Evolutionary conservation across 2,797 vertebrate genomes (phyloP), one percentile per base, ranked within the genome.

Genomic region (Alca torda): DNA sequence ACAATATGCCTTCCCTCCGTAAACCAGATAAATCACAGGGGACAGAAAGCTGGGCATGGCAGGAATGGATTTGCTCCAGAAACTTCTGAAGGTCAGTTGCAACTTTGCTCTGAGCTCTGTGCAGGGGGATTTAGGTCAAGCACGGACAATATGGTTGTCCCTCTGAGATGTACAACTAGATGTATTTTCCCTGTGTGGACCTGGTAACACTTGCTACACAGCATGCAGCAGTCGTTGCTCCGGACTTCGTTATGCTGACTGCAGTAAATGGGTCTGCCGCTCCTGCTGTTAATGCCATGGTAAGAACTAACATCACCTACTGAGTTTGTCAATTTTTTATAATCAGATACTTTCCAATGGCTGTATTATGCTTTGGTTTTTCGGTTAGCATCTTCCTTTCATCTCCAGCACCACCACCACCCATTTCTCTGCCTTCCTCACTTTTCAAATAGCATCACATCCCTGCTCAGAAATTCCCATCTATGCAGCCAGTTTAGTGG

Each of bases 11-110:
- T 94, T 37, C 31, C 31, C 30, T 82, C n/a, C 28, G 24, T 50
- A 89, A 68, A 73, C 33, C 26, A 51, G 59, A 14, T 20, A 74
- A 87, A 84, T 87, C 45, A 80, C 74, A 77, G 16, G 10, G 19
- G 33, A 77, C 2, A 14, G 56, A 68, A 86, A 77, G 23, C 17
- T 72, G 43, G 1, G 2, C 68, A 64, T 67, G 57, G 11, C 19
- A 72, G 68, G 57, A 82, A 68, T 35, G 30, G 51, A 57, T 89
- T 89, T 91, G 11, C 61, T 73, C 19, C 61, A 57, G 73, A 89
- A 93, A 59, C 10, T n/a, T 84, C n/a, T 78, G 82, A 89, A 95
- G 57, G 73, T 93, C 80, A 91, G 31, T 80, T 94, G 89, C 80
- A 50, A 75, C 50, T 81, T 92, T 88, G 23, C 25, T 75, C n/a